Percentiles rank a stretch among this genome's conserved stretches.
Evolutionary conservation across 2,113 vertebrate genomes (phyloP).

Genomic region (Sminthopsis crassicaudata): DNA sequence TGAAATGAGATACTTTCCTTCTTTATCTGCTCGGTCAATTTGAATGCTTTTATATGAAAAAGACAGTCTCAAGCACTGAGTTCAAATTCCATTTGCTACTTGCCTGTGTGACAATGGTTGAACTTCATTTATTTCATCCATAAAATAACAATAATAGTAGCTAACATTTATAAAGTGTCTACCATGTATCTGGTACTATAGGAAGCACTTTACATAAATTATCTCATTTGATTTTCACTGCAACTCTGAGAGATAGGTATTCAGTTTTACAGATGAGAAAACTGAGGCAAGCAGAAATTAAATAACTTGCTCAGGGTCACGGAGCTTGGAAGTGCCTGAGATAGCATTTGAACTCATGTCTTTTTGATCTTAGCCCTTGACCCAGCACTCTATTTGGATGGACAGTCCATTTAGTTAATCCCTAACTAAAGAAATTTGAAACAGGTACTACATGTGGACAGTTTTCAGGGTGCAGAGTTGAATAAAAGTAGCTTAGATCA

Average conservation of each 20-base stretch:
- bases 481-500: background rate
- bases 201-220: background rate
- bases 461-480: background rate
- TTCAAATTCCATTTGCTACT: background rate
- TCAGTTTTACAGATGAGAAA: background rate
- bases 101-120: background rate
- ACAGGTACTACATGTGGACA: background rate
- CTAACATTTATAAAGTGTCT: background rate
- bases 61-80: background rate
- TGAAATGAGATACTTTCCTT: constrained; percentile 30
- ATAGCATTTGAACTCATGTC: background rate
- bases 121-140: background rate
- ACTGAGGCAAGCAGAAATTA: background rate
- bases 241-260: background rate
- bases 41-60: constrained; percentile 35
- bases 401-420: background rate
- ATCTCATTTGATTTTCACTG: background rate
- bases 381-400: too few species aligned
- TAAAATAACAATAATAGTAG: background rate
- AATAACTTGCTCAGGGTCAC: background rate
- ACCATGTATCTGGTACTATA: background rate
- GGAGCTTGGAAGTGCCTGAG: background rate
- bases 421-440: background rate
- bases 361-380: background rate
- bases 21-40: constrained; percentile 59